A percentile compares a stretch with the other conserved stretches of the same genome.
phyloP scores from a whole-genome alignment of 92 coral and sea anemone species.

The Parazoanthus darwini region DNA sequence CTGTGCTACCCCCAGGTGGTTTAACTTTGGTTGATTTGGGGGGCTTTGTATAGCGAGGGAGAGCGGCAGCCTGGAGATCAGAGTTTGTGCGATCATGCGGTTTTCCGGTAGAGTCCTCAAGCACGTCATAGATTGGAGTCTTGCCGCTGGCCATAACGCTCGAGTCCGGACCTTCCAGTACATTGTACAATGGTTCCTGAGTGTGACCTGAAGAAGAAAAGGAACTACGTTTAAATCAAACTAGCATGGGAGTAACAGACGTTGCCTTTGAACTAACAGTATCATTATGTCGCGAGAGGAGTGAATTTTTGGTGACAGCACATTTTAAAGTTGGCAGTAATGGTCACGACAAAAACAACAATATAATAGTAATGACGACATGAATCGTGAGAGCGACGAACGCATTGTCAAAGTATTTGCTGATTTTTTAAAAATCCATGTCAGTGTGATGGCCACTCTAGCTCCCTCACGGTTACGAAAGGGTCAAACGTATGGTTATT shows the following conservation, averaged over 20 bases:
- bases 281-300: background rate
- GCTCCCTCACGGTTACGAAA: no score
- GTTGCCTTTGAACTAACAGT: background rate
- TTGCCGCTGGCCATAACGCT: background rate
- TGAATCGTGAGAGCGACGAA: no score
- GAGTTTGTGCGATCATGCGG: background rate
- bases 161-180: slow-evolving; percentile 25
- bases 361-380: no score
- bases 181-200: slow-evolving; percentile 16
- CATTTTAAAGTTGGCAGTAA: no score
- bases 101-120: background rate
- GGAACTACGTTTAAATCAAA: background rate
- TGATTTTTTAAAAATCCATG: no score
- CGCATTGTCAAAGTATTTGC: no score
- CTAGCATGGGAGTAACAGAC: background rate
- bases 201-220: background rate
- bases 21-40: background rate
- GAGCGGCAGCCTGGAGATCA: background rate
- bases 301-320: no score
- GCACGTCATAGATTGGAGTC: slow-evolving; percentile 12
- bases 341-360: no score
- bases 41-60: slow-evolving; percentile 29
- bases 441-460: no score
- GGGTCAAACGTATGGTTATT: no score
- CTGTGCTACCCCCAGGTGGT: background rate